Conservation (phyloP, 2,797 vertebrate genomes). For the Mionectes olivaceus region DNA sequence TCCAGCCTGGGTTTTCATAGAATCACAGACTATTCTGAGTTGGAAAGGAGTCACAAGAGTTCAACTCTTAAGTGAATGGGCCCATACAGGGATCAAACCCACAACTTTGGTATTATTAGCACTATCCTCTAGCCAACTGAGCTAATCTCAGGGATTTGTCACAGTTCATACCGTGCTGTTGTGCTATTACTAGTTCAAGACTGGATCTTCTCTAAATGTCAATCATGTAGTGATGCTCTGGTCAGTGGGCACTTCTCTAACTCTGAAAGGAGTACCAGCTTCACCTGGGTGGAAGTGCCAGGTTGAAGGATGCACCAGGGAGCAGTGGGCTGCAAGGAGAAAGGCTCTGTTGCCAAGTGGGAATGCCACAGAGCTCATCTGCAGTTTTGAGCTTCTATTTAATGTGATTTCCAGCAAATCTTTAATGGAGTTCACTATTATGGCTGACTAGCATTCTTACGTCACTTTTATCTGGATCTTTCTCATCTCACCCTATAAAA, state of each 20-base stretch:
- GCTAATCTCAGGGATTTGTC: not conserved
- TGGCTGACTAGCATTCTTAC: conserved; percentile 12
- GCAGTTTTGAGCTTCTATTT: not conserved
- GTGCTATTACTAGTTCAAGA: not conserved
- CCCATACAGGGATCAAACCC: not conserved
- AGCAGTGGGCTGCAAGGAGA: not conserved
- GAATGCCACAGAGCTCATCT: not conserved
- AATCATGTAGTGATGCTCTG: not conserved
- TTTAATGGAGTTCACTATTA: not conserved
- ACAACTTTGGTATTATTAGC: not conserved
- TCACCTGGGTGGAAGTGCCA: not conserved
- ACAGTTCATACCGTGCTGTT: accelerated
- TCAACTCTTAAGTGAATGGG: not conserved
- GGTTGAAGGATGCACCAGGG: not conserved
- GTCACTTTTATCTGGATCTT: conserved; percentile 38
- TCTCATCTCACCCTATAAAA: conserved; percentile 55
- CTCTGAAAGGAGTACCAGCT: not conserved
- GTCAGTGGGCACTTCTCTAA: not conserved
- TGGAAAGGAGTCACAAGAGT: not conserved
- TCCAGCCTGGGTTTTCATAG: not conserved
- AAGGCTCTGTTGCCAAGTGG: not conserved
- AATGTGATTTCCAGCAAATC: conserved; percentile 39
- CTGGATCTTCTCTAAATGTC: not conserved
- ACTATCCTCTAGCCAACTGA: not conserved
- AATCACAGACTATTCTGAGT: not conserved